phyloP scores from a whole-genome alignment of 1,140 invertebrate genomes.

The Drosophila aff. region DNA sequence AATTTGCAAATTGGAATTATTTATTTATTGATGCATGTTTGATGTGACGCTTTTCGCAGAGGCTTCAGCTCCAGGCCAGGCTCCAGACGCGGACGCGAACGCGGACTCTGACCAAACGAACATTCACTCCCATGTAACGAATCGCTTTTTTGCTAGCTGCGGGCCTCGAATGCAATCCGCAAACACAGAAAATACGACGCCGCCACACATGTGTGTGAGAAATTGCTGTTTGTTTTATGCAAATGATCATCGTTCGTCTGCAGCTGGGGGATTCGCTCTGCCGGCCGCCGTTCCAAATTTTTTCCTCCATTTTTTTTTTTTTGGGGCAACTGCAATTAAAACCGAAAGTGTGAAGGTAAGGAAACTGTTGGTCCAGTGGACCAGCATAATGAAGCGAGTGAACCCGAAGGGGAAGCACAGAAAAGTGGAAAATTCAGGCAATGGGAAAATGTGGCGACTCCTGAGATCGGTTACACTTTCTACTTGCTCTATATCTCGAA shows the following conservation, averaged over 20 bases:
- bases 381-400: conserved; percentile 32
- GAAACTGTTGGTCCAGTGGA: conserved; percentile 9
- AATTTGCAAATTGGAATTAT: conserved; percentile 81
- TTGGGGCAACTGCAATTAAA: conserved; percentile 61
- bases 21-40: conserved; percentile 82
- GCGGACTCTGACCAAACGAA: conserved; percentile 4
- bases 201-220: conserved; percentile 65
- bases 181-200: conserved; percentile 35
- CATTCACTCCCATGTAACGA: conserved; percentile 54
- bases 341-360: conserved; percentile 70
- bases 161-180: conserved; percentile 65
- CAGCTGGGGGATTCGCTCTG: conserved; percentile 47
- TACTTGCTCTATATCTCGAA: not conserved
- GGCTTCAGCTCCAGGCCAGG: not conserved
- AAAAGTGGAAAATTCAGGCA: not conserved
- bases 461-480: conserved; percentile 15
- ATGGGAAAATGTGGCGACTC: not conserved
- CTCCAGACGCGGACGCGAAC: conserved; percentile 2
- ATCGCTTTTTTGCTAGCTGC: conserved; percentile 65
- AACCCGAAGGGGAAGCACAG: not conserved
- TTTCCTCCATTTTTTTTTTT: not conserved
- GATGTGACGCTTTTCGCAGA: conserved; percentile 72
- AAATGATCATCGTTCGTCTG: conserved; percentile 64
- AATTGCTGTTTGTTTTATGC: conserved; percentile 83
- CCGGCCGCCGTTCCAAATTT: conserved; percentile 48